A percentile compares a stretch with the other conserved stretches of the same genome.
Conservation (phyloP, 2,113 vertebrate species). For the Rana temporaria region DNA sequence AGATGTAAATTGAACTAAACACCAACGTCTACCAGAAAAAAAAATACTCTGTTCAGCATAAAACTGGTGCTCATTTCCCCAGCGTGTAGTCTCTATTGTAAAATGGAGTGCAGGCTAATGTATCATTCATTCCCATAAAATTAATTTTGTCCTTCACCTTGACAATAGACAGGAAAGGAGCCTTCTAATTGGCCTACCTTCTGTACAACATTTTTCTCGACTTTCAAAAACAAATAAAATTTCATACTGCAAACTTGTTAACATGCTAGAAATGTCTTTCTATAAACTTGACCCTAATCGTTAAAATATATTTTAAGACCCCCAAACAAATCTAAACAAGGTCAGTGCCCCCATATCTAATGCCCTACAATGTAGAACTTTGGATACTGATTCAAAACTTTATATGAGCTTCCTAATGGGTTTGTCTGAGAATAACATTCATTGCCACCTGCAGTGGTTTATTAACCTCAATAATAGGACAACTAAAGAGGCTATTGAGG, state of each 20-base stretch:
- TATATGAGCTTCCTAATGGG: no score
- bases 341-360: no score
- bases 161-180: neutral
- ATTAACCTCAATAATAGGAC: no score
- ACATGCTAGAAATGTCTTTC: neutral
- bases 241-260: neutral
- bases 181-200: neutral
- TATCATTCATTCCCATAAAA: constrained; percentile 31
- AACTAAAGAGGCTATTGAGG: no score
- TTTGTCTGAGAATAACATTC: no score
- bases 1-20: constrained; percentile 42
- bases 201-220: neutral
- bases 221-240: neutral
- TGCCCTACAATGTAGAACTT: no score
- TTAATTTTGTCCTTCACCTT: constrained; percentile 40
- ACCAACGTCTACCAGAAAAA: constrained; percentile 31
- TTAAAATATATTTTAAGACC: no score
- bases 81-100: neutral
- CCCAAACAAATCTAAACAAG: no score
- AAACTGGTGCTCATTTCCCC: constrained; percentile 7
- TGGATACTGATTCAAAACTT: no score
- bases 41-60: constrained; percentile 34
- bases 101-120: constrained; percentile 22
- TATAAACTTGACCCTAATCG: no score
- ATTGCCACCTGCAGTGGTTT: no score